phyloP scores from a whole-genome alignment of 2,888 invertebrate species.

The Brassicogethes aeneus region DNA sequence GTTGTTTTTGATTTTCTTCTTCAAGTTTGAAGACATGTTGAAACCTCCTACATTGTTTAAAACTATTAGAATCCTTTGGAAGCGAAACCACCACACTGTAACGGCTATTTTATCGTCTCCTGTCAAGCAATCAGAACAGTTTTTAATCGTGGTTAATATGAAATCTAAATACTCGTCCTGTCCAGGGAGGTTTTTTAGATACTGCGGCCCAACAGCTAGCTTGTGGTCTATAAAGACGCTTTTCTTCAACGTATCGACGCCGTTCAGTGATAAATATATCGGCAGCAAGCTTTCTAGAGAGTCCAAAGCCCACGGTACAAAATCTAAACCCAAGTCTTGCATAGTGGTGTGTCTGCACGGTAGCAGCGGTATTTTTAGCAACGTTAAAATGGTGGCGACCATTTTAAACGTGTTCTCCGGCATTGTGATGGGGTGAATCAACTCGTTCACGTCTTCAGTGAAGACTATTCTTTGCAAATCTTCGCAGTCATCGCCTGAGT shows the following conservation, averaged over 20 bases:
- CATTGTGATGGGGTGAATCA: conserved; percentile 58
- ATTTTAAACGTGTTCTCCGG: conserved; percentile 51
- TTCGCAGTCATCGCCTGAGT: conserved; percentile 42
- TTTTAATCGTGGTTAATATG: conserved; percentile 44
- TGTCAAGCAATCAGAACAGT: conserved; percentile 43
- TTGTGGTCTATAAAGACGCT: conserved; percentile 40
- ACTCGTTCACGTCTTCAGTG: conserved; percentile 54
- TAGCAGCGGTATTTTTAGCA: conserved; percentile 52
- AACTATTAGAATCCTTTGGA: conserved; percentile 47
- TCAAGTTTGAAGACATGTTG: conserved; percentile 37
- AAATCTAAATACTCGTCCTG: conserved; percentile 51
- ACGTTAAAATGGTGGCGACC: conserved; percentile 48
- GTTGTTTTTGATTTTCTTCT: conserved; percentile 43
- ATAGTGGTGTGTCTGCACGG: conserved; percentile 42
- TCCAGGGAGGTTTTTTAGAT: conserved; percentile 49
- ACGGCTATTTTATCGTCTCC: conserved; percentile 45
- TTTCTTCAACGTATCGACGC: conserved; percentile 29
- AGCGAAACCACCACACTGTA: conserved; percentile 54
- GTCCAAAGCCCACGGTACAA: conserved; percentile 42
- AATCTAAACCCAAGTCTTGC: conserved; percentile 38
- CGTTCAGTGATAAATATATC: conserved; percentile 33
- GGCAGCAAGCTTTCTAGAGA: conserved; percentile 45
- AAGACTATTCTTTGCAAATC: conserved; percentile 60
- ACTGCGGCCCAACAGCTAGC: conserved; percentile 51
- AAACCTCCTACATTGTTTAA: conserved; percentile 40